Conservation (phyloP, 2,888 invertebrate genomes). For the Panopea generosa region DNA sequence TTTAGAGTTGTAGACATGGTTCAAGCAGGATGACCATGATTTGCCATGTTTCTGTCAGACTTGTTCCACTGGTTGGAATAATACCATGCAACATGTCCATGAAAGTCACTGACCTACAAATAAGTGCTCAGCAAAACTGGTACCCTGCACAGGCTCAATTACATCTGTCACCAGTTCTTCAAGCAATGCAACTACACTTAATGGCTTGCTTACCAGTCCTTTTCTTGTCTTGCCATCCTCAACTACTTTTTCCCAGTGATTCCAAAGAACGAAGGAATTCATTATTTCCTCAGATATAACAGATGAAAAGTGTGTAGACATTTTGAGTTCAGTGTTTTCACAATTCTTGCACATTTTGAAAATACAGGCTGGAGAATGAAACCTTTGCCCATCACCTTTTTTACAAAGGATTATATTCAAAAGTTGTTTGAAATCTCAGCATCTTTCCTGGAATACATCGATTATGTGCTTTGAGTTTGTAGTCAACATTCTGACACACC, state of each 20-base stretch:
- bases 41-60: no score
- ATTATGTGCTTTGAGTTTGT: constrained; percentile 41
- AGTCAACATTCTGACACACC: constrained; percentile 37
- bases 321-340: constrained; percentile 20
- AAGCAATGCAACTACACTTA: constrained; percentile 34
- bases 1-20: no score
- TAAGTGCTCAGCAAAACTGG: constrained; percentile 45
- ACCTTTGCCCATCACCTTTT: constrained; percentile 38
- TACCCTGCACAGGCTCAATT: constrained; percentile 35
- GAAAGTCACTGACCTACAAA: constrained; percentile 55
- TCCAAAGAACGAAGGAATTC: constrained; percentile 32
- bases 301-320: constrained; percentile 15
- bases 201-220: constrained; percentile 30
- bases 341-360: constrained; percentile 39
- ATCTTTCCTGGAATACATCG: constrained; percentile 22
- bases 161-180: constrained; percentile 48
- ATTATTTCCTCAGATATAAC: constrained; percentile 16
- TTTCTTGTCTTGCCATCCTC: constrained; percentile 50
- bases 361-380: constrained; percentile 35
- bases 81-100: no score
- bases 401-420: constrained; percentile 38
- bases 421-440: constrained; percentile 37
- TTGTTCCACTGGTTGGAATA: no score
- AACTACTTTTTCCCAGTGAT: constrained; percentile 52
- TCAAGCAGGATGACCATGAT: no score